phyloP scores from a whole-genome alignment of 2,113 vertebrate species.

The Sprattus sprattus region DNA sequence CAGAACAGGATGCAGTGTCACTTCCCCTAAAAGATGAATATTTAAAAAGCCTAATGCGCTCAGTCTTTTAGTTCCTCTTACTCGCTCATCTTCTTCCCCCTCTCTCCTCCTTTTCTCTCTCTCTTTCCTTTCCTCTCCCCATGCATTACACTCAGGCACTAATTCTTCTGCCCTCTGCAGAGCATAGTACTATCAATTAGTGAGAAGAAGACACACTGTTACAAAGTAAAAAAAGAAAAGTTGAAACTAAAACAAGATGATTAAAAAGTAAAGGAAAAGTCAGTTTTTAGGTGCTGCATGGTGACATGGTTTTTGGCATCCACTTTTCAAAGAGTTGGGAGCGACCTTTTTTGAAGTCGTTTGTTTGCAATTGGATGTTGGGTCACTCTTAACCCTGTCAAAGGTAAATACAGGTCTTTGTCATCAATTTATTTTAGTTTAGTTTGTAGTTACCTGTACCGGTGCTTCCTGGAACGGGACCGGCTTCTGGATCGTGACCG shows the following conservation, averaged over 20 bases:
- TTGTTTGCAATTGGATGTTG: background rate
- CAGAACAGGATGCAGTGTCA: background rate
- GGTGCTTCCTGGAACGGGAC: constrained; percentile 90
- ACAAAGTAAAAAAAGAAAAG: background rate
- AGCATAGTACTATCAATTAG: background rate
- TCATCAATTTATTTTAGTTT: background rate
- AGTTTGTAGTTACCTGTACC: constrained; percentile 81
- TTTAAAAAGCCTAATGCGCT: background rate
- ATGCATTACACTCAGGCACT: background rate
- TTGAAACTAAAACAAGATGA: background rate
- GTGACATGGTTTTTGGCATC: background rate
- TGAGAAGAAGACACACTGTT: background rate
- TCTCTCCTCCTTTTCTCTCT: background rate
- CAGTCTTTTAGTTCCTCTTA: background rate
- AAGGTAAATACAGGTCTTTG: background rate
- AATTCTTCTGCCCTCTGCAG: background rate
- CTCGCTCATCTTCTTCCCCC: background rate
- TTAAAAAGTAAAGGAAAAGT: background rate
- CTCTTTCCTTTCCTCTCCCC: background rate
- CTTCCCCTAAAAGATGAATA: background rate
- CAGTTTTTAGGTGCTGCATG: background rate
- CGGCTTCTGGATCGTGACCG: constrained; percentile 89
- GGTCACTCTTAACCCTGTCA: background rate
- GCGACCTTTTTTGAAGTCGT: background rate
- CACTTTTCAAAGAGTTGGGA: background rate